Base-by-base conservation (phyloP, 2,797 vertebrate genomes). In the Hapalemur alaotrensis region DNA sequence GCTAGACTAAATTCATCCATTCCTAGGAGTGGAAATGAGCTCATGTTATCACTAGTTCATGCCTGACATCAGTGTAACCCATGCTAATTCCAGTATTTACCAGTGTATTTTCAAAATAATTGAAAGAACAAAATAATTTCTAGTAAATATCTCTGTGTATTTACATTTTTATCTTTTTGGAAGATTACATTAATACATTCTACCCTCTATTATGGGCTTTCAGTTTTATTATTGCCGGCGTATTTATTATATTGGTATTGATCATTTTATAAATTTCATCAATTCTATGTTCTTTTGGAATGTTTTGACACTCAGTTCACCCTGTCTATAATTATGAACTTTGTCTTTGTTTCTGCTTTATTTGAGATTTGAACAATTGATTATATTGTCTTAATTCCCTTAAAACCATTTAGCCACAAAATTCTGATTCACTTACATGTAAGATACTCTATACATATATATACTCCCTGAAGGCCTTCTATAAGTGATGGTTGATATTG, bases 71-170 rank as follows among this genome's bases (percentile, higher is more conserved):
- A 73, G 32, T 35, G 23, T 50, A 69, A 35, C 9, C 50, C 30
- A 79, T 84, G 41, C n/a, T 43, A 41, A 59, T 8, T 5, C 65
- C 9, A 38, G 48, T 50, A 67, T 72, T 91, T 54, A n/a, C 30
- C 38, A 15, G 11, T 50, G 0, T 65, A 59, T 75, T n/a, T 70
- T 80, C 25, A 35, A 82, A 43, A 32, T 61, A 28, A 59, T 46
- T 65, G 23, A 96, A 82, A 86, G 30, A 91, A 57, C 41, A 91
- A 94, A 96, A 88, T 88, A 89, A 41, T 83, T 91, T 92, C 76
- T 90, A 61, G n/a, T 48, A 91, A 73, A 82, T 65, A 59, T 46
- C 35, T 63, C 38, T 46, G 35, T 32, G 5, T 46, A 32, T 89
- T 93, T 78, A 38, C 76, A 38, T 67, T 70, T 82, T 93, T 87